Percentiles rank a stretch among this genome's conserved stretches.
These are phyloP conservation scores for Drosophila yooni DNA, from an alignment of 2,888 invertebrate genomes.

Conservation along the genomic window DNA sequence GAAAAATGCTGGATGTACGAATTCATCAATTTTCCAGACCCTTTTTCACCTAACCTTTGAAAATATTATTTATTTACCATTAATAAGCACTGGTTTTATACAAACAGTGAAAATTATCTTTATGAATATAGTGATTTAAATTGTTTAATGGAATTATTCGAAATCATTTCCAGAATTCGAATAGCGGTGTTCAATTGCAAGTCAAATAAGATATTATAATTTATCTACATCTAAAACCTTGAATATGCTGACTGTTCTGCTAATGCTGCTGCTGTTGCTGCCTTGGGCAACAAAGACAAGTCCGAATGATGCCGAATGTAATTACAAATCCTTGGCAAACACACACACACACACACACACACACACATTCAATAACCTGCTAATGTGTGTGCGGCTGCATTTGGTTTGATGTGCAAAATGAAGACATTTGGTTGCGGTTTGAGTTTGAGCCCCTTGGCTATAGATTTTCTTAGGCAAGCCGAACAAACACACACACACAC, in stretches of 20 bases:
- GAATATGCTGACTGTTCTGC: slow-evolving; percentile 16
- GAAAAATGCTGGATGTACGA: not conserved
- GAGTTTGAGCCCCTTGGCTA: slow-evolving; percentile 65
- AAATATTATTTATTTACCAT: too few species aligned
- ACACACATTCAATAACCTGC: not conserved
- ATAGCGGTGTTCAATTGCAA: not conserved
- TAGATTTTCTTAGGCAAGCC: slow-evolving; percentile 72
- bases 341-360: slow-evolving; percentile 17
- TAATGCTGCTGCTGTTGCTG: slow-evolving; percentile 8
- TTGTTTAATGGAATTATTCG: not conserved
- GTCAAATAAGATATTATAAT: slow-evolving; percentile 42
- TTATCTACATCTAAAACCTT: slow-evolving; percentile 50
- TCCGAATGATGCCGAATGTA: slow-evolving; percentile 74
- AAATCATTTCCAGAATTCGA: not conserved
- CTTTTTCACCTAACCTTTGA: too few species aligned
- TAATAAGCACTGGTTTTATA: too few species aligned
- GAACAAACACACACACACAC: slow-evolving; percentile 8
- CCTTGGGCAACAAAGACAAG: slow-evolving; percentile 52
- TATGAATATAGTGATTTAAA: not conserved
- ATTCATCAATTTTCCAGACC: not conserved
- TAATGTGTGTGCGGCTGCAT: slow-evolving; percentile 53
- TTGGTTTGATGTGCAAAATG: slow-evolving; percentile 76
- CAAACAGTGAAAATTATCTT: too few species aligned
- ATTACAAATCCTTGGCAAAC: slow-evolving; percentile 73
- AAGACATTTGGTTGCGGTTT: slow-evolving; percentile 76